Evolutionary conservation across 1,140 invertebrate species (phyloP), one percentile per base, ranked within the genome.

Genomic region (Theocolax elegans): DNA sequence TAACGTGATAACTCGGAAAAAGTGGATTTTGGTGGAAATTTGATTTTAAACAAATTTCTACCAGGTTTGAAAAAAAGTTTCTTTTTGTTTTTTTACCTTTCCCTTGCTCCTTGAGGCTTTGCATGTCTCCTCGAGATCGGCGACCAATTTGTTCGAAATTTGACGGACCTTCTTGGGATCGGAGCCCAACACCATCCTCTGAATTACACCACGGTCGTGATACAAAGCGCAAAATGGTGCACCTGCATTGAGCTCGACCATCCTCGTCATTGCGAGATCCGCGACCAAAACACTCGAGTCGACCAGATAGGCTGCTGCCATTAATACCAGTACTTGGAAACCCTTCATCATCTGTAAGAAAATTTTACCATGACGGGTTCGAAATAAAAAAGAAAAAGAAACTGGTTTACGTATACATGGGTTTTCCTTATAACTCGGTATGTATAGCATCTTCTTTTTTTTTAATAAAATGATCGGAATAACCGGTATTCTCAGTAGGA

Each of bases 251-350:
- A 91, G 72, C 77, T 90, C 89, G 27, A 91, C 87, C 90, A 91
- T 91, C 53, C 85, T 87, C 10, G 89, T 88, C 89, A 91, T 90
- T 2, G 87, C 87, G 68, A 86, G 84, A 69, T 91, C 89, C 1
- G 89, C 87, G n/a, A 90, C 89, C 8, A 90, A 77, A 4, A 90
- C 89, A 49, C 79, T 84, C 2, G 78, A 77, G 6, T 35, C 42
- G 0, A 60, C 70, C 15, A 58, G 29, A 6, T 3, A 81, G 19
- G 40, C 29, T n/a, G 42, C 51, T n/a, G 53, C 40, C 4, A 35
- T 35, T 35, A 35, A 4, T n/a, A 72, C 64, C 7, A 78, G 21
- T 1, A 78, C 19, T 1, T 76, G 27, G 3, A 75, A 35, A 12
- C 46, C 54, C 10, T 76, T 12, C 81, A 83, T 84, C 81, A n/a